Base-by-base conservation (phyloP, 2,797 vertebrate species). In the Scolopax bukidnonensis region DNA sequence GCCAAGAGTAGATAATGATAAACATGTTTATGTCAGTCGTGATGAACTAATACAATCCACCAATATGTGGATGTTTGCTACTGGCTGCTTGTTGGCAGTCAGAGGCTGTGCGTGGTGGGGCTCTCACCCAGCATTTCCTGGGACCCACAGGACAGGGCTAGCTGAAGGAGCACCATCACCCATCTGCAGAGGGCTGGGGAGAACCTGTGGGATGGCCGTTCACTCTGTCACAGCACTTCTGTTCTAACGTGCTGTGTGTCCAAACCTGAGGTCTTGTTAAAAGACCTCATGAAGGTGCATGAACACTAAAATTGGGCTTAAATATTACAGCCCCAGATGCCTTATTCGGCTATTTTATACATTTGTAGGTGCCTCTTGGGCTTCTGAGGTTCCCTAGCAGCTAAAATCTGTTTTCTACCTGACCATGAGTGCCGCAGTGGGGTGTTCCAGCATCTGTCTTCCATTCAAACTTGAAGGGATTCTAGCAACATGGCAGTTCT, bases 191-290 rank as follows among this genome's bases (percentile, higher is more conserved):
- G 61, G 27, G 14, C 27, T 56, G 54, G 41, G 21, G 3, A 61
- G 5, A 36, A 6, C 36, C n/a, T 9, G 10, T 13, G 70, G 10
- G 36, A 38, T 1, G 0, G 9, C 10, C 0, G 0, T 36, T 38
- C 25, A 1, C 21, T 27, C 12, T 54, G 23, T 6, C 54, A n/a
- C 47, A 38, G 17, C 7, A 4, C 30, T 50, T 65, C n/a, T 53
- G 4, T 13, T 60, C 33, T 16, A 6, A 10, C 0, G 0, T 12
- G 25, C 43, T 77, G 18, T 77, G 18, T 12, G 45, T 78, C 38
- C 24, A 61, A 41, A 67, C 16, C 57, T 18, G 4, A 28, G 1
- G 2, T 11, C 33, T 47, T 45, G 43, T 30, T 20, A 32, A 33
- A 89, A 70, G 23, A 4, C 18, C 38, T 77, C 14, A 0, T 74